Base-by-base conservation (phyloP, 2,888 invertebrate genomes). In the Dorcus hopei region DNA sequence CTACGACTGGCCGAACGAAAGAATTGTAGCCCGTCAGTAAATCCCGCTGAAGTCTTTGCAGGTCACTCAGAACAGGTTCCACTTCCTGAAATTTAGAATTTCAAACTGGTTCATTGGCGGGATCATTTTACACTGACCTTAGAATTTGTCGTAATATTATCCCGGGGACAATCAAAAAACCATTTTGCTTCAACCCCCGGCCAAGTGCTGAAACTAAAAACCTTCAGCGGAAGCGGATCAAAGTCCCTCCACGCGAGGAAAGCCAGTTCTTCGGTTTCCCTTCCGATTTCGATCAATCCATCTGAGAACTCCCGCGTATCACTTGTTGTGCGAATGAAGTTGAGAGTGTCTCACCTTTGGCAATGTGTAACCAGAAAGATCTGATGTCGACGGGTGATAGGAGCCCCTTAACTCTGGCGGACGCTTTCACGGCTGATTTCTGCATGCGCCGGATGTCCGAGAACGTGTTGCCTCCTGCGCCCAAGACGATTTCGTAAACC, bases 401-500 rank as follows among this genome's bases (percentile, higher is more conserved):
- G 57, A 89, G 78, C 23, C 81, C 79, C 5, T 79, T 73, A 1
- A 85, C 84, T 65, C 81, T 79, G 40, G 79, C 79, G 0, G 86
- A 85, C 9, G 81, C 79, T 56, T 82, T 82, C 0, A 87, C 85
- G 26, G 81, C 80, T 42, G 80, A 76, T 67, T 84, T 83, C 69
- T 85, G 81, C 68, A 79, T 81, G 33, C 85, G 79, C 8, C 90
- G 80, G 38, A 90, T 82, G 66, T 88, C 85, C 2, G 86, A 85
- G 69, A 88, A 89, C 52, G 83, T 82, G 73, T 89, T 89, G n/a
- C 80, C 81, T 3, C 89, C 89, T 7, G 88, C 89, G 8, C 89
- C 89, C 23, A 90, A 81, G 53, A 88, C 89, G 48, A 89, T 85
- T 78, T 90, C 89, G 74, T 89, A 89, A 0, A 87, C 87, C 0